These are phyloP conservation scores for Neosilurus mollespiculum DNA, from an alignment of 2,797 vertebrate genomes.

Conservation along the genomic window DNA sequence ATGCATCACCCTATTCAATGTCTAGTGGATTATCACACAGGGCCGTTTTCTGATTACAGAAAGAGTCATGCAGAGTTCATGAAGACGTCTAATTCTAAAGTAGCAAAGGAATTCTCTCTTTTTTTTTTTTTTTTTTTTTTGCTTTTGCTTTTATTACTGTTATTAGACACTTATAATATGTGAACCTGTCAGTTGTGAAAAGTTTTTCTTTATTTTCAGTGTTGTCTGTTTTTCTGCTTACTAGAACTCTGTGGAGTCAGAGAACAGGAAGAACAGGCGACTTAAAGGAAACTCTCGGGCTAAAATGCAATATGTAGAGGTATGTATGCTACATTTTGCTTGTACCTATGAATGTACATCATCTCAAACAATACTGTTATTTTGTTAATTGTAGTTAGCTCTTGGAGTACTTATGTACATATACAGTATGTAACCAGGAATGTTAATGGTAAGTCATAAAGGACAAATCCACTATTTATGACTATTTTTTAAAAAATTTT, in stretches of 20 bases:
- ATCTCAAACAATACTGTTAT: neutral
- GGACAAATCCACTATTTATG: neutral
- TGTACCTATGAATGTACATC: neutral
- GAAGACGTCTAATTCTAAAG: no score
- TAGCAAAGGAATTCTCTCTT: no score
- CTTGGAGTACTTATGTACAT: neutral
- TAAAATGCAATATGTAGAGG: conserved; percentile 48
- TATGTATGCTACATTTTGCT: conserved; percentile 1
- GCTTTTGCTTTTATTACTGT: no score
- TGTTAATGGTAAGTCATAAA: no score
- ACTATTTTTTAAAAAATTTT: no score
- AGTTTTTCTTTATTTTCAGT: neutral
- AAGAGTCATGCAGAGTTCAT: no score
- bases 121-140: no score
- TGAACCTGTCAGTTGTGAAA: no score
- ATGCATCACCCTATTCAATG: no score
- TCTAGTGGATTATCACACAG: no score
- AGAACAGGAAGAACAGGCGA: conserved; percentile 65
- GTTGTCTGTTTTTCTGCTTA: neutral
- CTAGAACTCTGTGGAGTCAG: conserved; percentile 64
- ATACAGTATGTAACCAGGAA: neutral
- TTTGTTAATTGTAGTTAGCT: neutral
- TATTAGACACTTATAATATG: no score
- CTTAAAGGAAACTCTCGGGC: conserved; percentile 49
- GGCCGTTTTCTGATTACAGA: no score